Evolutionary conservation across 2,797 vertebrate genomes (phyloP).

Genomic region (Poliocrania exsul): DNA sequence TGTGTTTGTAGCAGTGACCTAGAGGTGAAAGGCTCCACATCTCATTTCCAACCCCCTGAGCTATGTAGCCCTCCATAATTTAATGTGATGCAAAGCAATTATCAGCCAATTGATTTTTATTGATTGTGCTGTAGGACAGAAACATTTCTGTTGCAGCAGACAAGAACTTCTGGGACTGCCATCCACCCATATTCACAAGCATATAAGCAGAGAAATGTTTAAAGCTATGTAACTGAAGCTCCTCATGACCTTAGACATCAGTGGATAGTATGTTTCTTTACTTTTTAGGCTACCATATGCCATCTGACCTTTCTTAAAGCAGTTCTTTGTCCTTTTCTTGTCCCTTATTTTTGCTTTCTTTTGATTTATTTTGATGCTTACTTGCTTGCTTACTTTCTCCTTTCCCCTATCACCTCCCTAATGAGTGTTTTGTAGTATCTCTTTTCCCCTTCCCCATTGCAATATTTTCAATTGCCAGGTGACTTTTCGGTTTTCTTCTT

Average conservation of each 20-base stretch:
- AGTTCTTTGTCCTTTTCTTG: background rate
- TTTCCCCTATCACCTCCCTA: accelerated
- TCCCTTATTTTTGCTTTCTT: background rate
- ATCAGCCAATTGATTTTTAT: slow-evolving; percentile 68
- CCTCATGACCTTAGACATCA: background rate
- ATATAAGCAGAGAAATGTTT: background rate
- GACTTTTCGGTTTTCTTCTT: background rate
- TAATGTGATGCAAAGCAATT: slow-evolving; percentile 68
- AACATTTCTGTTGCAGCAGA: slow-evolving; percentile 34
- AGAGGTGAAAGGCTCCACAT: slow-evolving; percentile 56
- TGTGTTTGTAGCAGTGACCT: slow-evolving; percentile 56
- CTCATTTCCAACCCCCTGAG: slow-evolving; percentile 53
- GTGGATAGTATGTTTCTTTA: background rate
- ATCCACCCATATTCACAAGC: background rate
- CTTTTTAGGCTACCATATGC: background rate
- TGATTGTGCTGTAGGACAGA: slow-evolving; percentile 62
- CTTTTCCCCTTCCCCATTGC: background rate
- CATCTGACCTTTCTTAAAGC: background rate
- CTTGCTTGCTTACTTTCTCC: background rate
- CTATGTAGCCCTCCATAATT: slow-evolving; percentile 42
- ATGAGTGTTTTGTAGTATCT: background rate
- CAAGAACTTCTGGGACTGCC: background rate
- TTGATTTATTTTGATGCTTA: background rate
- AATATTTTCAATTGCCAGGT: background rate
- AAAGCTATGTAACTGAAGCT: background rate